A percentile compares a stretch with the other conserved stretches of the same genome.
Evolutionary conservation across 2,797 vertebrate species (phyloP).

Genomic region (Etheostoma nigrum): DNA sequence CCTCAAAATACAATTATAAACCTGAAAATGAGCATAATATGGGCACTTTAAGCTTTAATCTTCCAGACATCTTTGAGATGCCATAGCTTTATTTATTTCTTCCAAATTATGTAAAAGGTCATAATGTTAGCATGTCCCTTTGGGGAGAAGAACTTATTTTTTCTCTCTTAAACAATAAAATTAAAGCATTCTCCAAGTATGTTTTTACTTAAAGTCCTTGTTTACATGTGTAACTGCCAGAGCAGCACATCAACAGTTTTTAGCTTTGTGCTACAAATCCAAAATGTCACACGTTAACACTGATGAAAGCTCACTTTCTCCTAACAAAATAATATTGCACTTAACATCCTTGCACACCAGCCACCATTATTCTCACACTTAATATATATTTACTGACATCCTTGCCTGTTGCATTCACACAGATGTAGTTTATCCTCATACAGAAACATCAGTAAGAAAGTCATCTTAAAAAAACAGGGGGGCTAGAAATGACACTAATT

Average conservation of each 20-base stretch:
- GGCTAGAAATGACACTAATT: conserved; percentile 93
- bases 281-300: conserved; percentile 90
- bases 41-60: not conserved
- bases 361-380: conserved; percentile 78
- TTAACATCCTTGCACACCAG: conserved; percentile 89
- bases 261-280: conserved; percentile 88
- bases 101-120: conserved; percentile 68
- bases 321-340: conserved; percentile 95
- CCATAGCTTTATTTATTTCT: conserved; percentile 49
- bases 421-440: conserved; percentile 81
- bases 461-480: conserved; percentile 85
- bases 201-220: conserved; percentile 85
- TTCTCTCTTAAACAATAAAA: conserved; percentile 67
- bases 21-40: no score
- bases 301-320: conserved; percentile 89
- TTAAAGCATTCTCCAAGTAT: conserved; percentile 68
- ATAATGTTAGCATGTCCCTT: conserved; percentile 39
- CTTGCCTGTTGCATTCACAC: conserved; percentile 75
- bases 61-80: conserved; percentile 48
- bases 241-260: conserved; percentile 91
- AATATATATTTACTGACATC: conserved; percentile 58
- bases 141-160: conserved; percentile 43
- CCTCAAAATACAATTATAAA: no score
- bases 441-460: conserved; percentile 90
- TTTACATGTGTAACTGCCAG: conserved; percentile 91